phyloP scores from a whole-genome alignment of 2,888 invertebrate genomes.

The Agriopis leucophaearia region DNA sequence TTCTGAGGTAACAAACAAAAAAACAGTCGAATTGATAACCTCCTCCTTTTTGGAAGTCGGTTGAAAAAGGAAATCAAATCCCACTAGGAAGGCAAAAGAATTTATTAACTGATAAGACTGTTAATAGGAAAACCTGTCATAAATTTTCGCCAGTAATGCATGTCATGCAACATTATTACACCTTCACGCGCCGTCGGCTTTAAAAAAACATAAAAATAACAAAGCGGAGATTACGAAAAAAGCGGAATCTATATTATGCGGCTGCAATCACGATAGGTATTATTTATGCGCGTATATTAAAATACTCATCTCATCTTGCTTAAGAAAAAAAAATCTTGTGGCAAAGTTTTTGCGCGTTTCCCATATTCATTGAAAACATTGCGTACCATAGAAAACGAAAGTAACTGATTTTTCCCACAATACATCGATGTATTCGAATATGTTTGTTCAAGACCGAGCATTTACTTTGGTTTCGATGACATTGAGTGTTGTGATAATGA shows the following conservation, averaged over 20 bases:
- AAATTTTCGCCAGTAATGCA: conserved; percentile 60
- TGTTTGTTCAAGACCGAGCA: neutral
- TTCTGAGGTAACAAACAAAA: too few species aligned
- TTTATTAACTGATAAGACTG: conserved; percentile 30
- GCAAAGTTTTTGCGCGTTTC: conserved; percentile 52
- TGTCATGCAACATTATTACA: conserved; percentile 54
- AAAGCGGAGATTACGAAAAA: conserved; percentile 64
- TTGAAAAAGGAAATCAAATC: neutral
- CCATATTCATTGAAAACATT: conserved; percentile 54
- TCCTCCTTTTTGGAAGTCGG: too few species aligned
- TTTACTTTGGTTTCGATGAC: neutral
- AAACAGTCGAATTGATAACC: too few species aligned
- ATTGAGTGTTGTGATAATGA: conserved; percentile 22
- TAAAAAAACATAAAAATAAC: conserved; percentile 46
- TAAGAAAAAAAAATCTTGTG: conserved; percentile 53
- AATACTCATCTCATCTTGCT: conserved; percentile 52
- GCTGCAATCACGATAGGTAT: conserved; percentile 49
- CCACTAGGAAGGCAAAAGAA: conserved; percentile 12
- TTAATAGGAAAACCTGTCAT: conserved; percentile 61
- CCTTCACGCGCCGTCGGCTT: conserved; percentile 47
- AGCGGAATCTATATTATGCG: conserved; percentile 43
- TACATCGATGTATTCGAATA: conserved; percentile 19
- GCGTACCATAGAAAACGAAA: conserved; percentile 61
- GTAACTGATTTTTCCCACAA: conserved; percentile 50
- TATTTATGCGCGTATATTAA: conserved; percentile 53